Base-by-base conservation (phyloP, 2,888 invertebrate species). In the Cremastobaeus sp. region DNA sequence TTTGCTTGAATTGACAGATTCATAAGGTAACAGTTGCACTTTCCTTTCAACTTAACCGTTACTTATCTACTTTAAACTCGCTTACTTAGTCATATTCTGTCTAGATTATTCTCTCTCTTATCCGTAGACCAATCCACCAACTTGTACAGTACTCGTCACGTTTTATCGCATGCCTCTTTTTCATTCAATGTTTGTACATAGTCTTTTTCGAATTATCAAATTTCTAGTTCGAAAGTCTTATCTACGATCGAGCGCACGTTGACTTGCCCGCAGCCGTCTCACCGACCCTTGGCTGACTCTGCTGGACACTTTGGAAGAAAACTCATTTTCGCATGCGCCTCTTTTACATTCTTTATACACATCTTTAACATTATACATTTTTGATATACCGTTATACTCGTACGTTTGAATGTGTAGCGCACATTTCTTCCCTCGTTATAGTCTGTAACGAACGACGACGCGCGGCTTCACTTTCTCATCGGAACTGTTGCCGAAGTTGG, bases 1-100 rank as follows among this genome's bases (percentile, higher is more conserved):
- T 90, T 88, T 88, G 88, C 90, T 88, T 88, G 87, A 87, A 83
- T 87, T 87, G 85, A 87, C 85, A 84, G 84, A 87, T 86, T 83
- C 81, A 86, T 85, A 85, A 90, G 90, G 90, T 90, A 92, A 88
- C 90, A 90, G 91, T 91, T 91, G 91, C 92, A 92, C 92, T 90
- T 90, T 89, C 88, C 89, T 89, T 88, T 80, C 81, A 83, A 80
- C 78, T n/a, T n/a, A n/a, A 65, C 50, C 72, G 18, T 65, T 72
- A 60, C 39, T 68, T 68, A 71, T 70, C 41, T 70, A 37, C 15
- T 64, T 64, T 57, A 14, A 50, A 77, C 48, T 75, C 70, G 66
- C 76, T 76, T 68, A 57, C 68, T 30, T 62, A 69, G 65, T 69
- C 66, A 65, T 66, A 71, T 54, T 75, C 21, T 9, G 30, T 12